These are phyloP conservation scores for Corythornis leucogaster DNA, from an alignment of 2,797 vertebrate genomes.

Conservation along the genomic window DNA sequence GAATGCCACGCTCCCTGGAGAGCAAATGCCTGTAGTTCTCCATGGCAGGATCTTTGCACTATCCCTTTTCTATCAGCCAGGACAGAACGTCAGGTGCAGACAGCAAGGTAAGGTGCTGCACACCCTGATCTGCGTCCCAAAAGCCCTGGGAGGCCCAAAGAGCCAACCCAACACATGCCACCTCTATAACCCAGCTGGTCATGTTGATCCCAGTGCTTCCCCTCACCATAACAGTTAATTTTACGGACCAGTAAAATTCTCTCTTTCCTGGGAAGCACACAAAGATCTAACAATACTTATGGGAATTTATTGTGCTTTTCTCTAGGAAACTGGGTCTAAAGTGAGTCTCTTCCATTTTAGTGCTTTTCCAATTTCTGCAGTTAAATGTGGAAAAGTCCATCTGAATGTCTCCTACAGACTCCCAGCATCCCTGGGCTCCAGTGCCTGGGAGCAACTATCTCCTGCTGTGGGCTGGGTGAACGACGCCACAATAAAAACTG, in stretches of 20 bases:
- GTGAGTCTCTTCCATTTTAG: conserved; percentile 63
- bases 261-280: conserved; percentile 40
- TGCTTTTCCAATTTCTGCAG: conserved; percentile 68
- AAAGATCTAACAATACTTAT: conserved; percentile 34
- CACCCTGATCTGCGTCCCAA: background rate
- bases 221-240: conserved; percentile 6
- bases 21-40: background rate
- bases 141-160: background rate
- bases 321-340: conserved; percentile 48
- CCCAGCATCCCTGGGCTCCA: background rate
- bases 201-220: background rate
- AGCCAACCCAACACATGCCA: background rate
- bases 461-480: background rate
- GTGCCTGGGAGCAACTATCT: background rate
- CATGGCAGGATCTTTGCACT: background rate
- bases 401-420: conserved; percentile 41
- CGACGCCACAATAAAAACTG: background rate
- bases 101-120: background rate
- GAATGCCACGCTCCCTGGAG: background rate
- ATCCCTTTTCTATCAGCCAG: background rate
- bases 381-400: conserved; percentile 58
- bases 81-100: background rate
- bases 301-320: conserved; percentile 55
- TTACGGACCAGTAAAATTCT: conserved; percentile 22
- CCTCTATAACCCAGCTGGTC: background rate